Conservation (phyloP, 2,888 invertebrate species). For the Tanytarsus gracilentus region DNA sequence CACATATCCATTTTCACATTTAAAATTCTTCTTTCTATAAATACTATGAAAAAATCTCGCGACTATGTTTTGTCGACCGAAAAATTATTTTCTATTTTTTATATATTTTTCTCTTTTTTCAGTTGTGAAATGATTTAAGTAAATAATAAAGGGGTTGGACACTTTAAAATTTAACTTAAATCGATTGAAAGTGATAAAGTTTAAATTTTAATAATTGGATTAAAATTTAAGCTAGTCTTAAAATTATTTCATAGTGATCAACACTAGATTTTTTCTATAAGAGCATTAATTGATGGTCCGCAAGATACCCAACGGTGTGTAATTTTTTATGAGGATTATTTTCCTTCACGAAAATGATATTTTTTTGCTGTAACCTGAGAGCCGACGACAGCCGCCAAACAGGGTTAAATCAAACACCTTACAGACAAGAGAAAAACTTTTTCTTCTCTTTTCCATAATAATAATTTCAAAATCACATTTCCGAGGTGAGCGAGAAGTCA, state of each 20-base stretch:
- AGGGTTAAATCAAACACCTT: no score
- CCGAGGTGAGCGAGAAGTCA: background rate
- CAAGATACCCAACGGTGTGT: constrained; percentile 18
- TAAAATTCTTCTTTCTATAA: constrained; percentile 9
- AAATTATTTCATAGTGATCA: no score
- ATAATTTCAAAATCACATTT: background rate
- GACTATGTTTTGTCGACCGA: background rate
- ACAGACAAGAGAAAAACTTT: background rate
- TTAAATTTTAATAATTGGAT: no score
- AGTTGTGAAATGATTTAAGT: no score
- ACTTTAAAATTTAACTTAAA: no score
- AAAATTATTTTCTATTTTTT: no score
- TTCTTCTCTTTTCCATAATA: background rate
- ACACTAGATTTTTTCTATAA: no score
- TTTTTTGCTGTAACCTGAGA: constrained; percentile 16
- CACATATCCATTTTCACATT: constrained; percentile 24
- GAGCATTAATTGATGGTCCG: constrained; percentile 12
- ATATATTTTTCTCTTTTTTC: no score
- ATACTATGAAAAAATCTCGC: constrained; percentile 8
- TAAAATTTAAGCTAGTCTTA: no score
- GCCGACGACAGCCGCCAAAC: no score
- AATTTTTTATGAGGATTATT: constrained; percentile 22
- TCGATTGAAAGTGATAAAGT: no score
- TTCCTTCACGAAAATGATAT: constrained; percentile 16
- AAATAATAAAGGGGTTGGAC: no score